Conservation (phyloP, 2,113 vertebrate genomes). For the Grammatotria lemairii region DNA sequence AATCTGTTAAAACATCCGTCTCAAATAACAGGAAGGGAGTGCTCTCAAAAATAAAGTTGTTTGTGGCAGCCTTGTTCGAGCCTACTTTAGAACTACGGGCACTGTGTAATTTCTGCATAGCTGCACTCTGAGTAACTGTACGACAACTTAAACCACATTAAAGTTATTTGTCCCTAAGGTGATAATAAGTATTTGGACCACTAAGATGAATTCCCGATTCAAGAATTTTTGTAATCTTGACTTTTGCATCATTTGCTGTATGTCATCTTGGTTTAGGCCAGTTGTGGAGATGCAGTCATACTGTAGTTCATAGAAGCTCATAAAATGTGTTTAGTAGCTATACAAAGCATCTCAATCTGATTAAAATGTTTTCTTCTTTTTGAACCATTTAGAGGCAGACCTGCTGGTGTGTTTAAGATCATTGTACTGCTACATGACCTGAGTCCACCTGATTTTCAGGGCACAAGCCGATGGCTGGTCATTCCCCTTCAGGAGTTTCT, state of each 20-base stretch:
- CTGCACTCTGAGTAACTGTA: background rate
- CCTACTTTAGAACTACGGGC: constrained; percentile 30
- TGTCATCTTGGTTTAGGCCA: background rate
- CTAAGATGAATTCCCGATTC: background rate
- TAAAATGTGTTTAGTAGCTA: background rate
- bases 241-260: background rate
- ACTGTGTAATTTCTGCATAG: constrained; percentile 40
- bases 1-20: constrained; percentile 61
- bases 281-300: background rate
- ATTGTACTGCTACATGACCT: background rate
- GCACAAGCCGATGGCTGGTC: background rate
- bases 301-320: background rate
- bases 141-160: background rate
- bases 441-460: background rate
- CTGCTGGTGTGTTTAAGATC: background rate
- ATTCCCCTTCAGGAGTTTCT: background rate
- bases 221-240: background rate
- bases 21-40: constrained; percentile 73
- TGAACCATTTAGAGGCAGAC: background rate
- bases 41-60: constrained; percentile 63
- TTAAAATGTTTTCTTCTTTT: background rate
- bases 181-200: constrained; percentile 1
- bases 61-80: constrained; percentile 57
- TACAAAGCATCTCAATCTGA: background rate
- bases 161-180: constrained; percentile 13